Base-by-base conservation (phyloP, 2,888 invertebrate genomes). In the Nomada ferruginata region DNA sequence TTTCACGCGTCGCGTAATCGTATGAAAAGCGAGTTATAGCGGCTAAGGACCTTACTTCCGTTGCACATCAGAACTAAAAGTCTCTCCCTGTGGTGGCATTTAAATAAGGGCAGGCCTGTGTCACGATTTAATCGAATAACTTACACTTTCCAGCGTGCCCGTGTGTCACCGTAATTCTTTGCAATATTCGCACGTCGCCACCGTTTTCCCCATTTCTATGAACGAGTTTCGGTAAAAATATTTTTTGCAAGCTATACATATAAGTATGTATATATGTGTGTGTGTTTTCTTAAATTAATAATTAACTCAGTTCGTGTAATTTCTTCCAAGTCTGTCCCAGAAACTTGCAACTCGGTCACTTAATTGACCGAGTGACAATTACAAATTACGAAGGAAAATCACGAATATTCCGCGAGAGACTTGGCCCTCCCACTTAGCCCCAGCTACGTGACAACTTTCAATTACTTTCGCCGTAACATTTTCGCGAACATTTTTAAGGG, bases 1-100 rank as follows among this genome's bases (percentile, higher is more conserved):
- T 82, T 82, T 85, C 80, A 76, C 79, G 52, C 79, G 79, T 76
- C 75, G 50, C 61, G 77, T 85, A 88, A 82, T 83, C 85, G 74
- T 76, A 69, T 79, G 85, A 83, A 85, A 88, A 79, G 74, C 77
- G 70, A 85, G 66, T 73, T 60, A 72, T 44, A 23, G 44, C 47
- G 53, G 47, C 29, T 65, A 36, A 65, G 47, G 57, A 68, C 44
- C 57, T 60, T 57, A 47, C 66, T 81, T 64, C 64, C 66, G 59
- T 42, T 63, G 13, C 68, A 64, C 72, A 57, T 69, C 63, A 50
- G 20, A 82, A 69, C 71, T 81, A 23, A 81, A 69, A 76, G 59
- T 81, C 53, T 36, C 68, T 13, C 23, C 26, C 52, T 36, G 42
- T 11, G 20, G 55, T 72, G 63, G 64, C 53, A 59, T 44, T 77